Evolutionary conservation across 2,797 vertebrate species (phyloP).

Genomic region (Phoxinus dragarum): DNA sequence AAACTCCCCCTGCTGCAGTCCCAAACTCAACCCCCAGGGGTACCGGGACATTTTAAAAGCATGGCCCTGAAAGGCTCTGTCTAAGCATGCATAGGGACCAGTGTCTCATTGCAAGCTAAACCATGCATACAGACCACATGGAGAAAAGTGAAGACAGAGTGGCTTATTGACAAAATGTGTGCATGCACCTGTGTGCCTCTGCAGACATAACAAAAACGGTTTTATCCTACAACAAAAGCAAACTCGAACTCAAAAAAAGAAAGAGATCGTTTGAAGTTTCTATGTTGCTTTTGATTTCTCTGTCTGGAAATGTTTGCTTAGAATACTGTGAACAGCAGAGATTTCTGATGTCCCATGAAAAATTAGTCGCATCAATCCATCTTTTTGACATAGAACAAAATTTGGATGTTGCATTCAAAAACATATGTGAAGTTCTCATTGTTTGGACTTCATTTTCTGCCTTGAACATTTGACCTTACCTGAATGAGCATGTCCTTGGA

Average conservation of each 20-base stretch:
- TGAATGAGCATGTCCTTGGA: slow-evolving; percentile 97
- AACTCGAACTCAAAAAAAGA: not conserved
- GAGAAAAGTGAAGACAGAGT: slow-evolving; percentile 2
- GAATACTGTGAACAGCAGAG: not conserved
- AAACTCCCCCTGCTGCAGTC: slow-evolving; percentile 52
- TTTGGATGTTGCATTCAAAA: not conserved
- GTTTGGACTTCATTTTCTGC: not conserved
- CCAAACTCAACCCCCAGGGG: slow-evolving; percentile 60
- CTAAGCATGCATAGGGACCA: slow-evolving; percentile 23
- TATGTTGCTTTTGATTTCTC: slow-evolving; percentile 2
- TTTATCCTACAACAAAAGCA: slow-evolving; percentile 10
- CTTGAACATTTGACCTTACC: slow-evolving; percentile 74
- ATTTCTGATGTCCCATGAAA: not conserved
- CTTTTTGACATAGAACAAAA: not conserved
- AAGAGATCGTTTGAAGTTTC: not conserved
- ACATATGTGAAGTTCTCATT: not conserved
- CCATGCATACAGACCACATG: slow-evolving; percentile 30
- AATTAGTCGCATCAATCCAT: not conserved
- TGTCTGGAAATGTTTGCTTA: not conserved
- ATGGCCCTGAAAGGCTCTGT: slow-evolving; percentile 35
- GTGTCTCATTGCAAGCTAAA: slow-evolving; percentile 33
- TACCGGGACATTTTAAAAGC: slow-evolving; percentile 61
- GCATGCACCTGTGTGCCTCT: slow-evolving; percentile 6
- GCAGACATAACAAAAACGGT: slow-evolving; percentile 15
- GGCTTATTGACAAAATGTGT: slow-evolving; percentile 3